phyloP scores from a whole-genome alignment of 1,140 invertebrate genomes.

The Heliothis virescens region DNA sequence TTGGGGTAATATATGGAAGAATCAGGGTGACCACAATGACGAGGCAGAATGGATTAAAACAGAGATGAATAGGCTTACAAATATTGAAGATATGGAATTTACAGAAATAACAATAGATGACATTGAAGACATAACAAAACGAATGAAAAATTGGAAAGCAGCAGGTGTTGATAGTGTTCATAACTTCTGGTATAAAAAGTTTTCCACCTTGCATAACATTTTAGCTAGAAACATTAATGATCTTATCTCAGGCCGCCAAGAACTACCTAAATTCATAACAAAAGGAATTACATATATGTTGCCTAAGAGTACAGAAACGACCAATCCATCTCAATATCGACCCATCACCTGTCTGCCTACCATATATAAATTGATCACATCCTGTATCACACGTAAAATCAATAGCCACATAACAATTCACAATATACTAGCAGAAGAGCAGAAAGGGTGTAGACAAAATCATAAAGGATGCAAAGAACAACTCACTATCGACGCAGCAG shows the following conservation, averaged over 20 bases:
- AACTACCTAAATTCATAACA: conserved; percentile 38
- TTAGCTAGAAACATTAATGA: conserved; percentile 48
- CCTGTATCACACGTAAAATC: too few species aligned
- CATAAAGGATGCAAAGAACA: too few species aligned
- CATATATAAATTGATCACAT: neutral
- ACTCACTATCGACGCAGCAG: too few species aligned
- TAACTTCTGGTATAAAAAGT: conserved; percentile 54
- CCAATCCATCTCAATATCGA: conserved; percentile 46
- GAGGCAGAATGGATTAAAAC: neutral
- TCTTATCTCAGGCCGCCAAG: conserved; percentile 25
- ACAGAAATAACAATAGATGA: neutral
- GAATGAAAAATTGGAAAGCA: conserved; percentile 14
- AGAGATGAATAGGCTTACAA: neutral
- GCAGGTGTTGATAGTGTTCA: neutral
- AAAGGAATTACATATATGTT: conserved; percentile 53
- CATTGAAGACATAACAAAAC: neutral
- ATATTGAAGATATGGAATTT: conserved; percentile 1
- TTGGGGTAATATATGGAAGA: neutral
- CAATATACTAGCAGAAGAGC: too few species aligned
- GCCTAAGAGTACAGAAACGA: conserved; percentile 38
- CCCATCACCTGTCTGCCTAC: conserved; percentile 45
- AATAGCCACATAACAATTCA: too few species aligned
- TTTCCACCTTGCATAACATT: conserved; percentile 18
- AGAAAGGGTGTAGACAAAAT: too few species aligned
- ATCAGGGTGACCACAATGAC: neutral